Conservation (phyloP, 2,113 vertebrate genomes). For the Laticauda laticaudata region DNA sequence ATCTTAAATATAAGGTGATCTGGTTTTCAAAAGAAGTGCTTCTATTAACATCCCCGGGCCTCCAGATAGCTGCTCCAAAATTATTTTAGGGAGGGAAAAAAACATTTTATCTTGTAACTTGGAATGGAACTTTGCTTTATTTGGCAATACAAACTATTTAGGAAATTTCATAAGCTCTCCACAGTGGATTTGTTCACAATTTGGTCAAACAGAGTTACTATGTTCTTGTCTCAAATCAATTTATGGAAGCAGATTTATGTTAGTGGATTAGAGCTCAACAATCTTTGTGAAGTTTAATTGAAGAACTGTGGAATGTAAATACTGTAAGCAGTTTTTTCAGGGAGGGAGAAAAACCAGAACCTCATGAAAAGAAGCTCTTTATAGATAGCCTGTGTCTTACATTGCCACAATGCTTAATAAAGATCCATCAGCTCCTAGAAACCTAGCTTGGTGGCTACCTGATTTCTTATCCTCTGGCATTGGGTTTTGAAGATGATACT, state of each 20-base stretch:
- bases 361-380: not conserved
- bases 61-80: not conserved
- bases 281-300: not conserved
- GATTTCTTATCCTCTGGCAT: not conserved
- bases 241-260: not conserved
- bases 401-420: not conserved
- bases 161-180: conserved; percentile 6
- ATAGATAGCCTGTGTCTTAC: not conserved
- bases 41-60: not conserved
- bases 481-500: not conserved
- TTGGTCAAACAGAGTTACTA: not conserved
- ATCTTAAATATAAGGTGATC: not conserved
- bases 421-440: not conserved
- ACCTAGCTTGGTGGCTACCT: not conserved
- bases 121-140: not conserved
- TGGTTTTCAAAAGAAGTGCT: not conserved
- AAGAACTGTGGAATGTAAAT: not conserved
- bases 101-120: not conserved
- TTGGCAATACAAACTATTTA: not conserved
- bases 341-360: not conserved
- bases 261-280: not conserved
- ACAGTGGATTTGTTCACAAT: conserved; percentile 8
- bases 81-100: not conserved
- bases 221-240: not conserved
- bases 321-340: not conserved